phyloP scores from a whole-genome alignment of 2,888 invertebrate species.

The Sesamia inferens region DNA sequence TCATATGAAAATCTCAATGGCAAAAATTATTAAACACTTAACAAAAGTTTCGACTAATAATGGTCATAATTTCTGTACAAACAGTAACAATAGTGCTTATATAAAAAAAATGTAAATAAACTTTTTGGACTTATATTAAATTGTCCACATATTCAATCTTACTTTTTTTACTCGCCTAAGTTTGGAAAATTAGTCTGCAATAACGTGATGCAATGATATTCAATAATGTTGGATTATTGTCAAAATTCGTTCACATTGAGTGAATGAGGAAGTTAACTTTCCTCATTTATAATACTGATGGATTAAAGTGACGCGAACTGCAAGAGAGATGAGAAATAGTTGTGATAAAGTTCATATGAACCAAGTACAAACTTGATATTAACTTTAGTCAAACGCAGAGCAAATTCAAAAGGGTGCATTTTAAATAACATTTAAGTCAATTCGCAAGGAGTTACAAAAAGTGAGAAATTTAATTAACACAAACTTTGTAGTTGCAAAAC shows the following conservation, averaged over 20 bases:
- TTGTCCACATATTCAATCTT: too few relatives aligned
- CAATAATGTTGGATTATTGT: neutral
- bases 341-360: slow-evolving; percentile 20
- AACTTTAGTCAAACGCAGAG: slow-evolving; percentile 31
- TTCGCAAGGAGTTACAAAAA: slow-evolving; percentile 23
- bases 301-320: neutral
- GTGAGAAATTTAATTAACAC: slow-evolving; percentile 46
- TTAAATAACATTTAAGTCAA: slow-evolving; percentile 16
- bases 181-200: neutral
- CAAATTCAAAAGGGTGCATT: slow-evolving; percentile 40
- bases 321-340: slow-evolving; percentile 27
- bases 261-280: neutral
- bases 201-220: neutral
- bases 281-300: neutral
- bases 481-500: slow-evolving; percentile 26
- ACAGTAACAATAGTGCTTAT: too few relatives aligned
- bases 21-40: too few relatives aligned
- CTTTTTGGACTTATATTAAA: too few relatives aligned
- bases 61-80: too few relatives aligned
- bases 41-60: too few relatives aligned
- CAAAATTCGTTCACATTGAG: neutral
- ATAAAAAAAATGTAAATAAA: too few relatives aligned
- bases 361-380: slow-evolving; percentile 18
- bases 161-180: too few relatives aligned
- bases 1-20: too few relatives aligned